These are phyloP conservation scores for Papilio polytes DNA, from an alignment of 1,140 invertebrate genomes.

Conservation along the genomic window DNA sequence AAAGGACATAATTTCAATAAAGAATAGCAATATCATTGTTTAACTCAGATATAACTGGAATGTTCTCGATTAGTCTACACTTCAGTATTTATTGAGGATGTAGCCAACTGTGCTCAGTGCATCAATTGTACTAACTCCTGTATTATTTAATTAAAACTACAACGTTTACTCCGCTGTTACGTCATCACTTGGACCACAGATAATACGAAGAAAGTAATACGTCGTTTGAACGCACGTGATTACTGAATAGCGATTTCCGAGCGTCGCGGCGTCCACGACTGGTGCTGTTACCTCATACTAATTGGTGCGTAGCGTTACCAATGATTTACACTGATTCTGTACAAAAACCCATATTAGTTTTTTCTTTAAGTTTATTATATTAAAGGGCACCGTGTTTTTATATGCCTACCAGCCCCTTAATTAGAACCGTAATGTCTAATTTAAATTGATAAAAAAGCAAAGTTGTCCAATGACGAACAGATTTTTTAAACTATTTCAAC, in stretches of 20 bases:
- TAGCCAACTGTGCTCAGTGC: neutral
- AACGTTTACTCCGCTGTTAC: neutral
- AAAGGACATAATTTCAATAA: neutral
- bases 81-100: neutral
- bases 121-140: neutral
- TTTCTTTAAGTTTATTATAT: no score
- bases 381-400: no score
- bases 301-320: slow-evolving; percentile 1
- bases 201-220: slow-evolving; percentile 21
- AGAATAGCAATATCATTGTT: neutral
- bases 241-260: slow-evolving; percentile 28
- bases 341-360: neutral
- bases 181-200: slow-evolving; percentile 7
- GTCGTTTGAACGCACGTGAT: slow-evolving; percentile 11
- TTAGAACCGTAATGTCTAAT: neutral
- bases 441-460: neutral
- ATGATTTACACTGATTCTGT: neutral
- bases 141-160: neutral
- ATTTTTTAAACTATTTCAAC: slow-evolving; percentile 1
- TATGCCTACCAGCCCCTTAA: neutral
- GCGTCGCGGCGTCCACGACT: neutral
- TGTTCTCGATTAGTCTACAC: neutral
- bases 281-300: neutral
- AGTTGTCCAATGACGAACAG: neutral
- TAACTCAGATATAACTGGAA: neutral